These are phyloP conservation scores for Oryzias javanicus DNA, from an alignment of 2,113 vertebrate genomes.

Conservation along the genomic window DNA sequence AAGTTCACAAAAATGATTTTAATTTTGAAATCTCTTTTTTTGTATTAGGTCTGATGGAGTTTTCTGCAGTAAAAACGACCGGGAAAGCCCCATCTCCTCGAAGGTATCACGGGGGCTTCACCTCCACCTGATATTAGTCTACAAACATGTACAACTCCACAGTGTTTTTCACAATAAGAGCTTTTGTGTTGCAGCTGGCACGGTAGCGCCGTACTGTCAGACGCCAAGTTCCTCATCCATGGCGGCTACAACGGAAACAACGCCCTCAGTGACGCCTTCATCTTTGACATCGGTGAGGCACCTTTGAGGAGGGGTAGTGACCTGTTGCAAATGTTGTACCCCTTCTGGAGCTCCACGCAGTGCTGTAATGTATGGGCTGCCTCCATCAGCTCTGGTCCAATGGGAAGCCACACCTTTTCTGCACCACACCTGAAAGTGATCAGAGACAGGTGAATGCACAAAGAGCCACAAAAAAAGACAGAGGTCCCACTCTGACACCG, in stretches of 20 bases:
- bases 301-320: background rate
- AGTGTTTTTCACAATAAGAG: background rate
- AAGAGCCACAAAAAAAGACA: too few relatives aligned
- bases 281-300: slow-evolving; percentile 75
- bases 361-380: too few relatives aligned
- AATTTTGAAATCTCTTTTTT: background rate
- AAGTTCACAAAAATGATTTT: background rate
- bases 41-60: slow-evolving; percentile 81
- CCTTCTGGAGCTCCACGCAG: too few relatives aligned
- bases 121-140: too few relatives aligned
- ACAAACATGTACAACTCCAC: background rate
- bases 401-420: too few relatives aligned
- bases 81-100: slow-evolving; percentile 77
- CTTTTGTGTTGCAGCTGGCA: slow-evolving; percentile 67
- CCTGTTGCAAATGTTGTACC: background rate
- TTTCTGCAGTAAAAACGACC: slow-evolving; percentile 72
- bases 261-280: slow-evolving; percentile 69
- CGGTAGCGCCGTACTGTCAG: slow-evolving; percentile 69
- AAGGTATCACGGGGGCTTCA: slow-evolving; percentile 59
- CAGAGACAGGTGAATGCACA: too few relatives aligned
- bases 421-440: too few relatives aligned
- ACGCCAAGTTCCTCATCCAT: slow-evolving; percentile 73
- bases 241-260: slow-evolving; percentile 75
- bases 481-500: too few relatives aligned
- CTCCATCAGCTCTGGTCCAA: too few relatives aligned